Evolutionary conservation across 1,140 invertebrate genomes (phyloP), one percentile per base, ranked within the genome.

Genomic region (Leptopilina boulardi): DNA sequence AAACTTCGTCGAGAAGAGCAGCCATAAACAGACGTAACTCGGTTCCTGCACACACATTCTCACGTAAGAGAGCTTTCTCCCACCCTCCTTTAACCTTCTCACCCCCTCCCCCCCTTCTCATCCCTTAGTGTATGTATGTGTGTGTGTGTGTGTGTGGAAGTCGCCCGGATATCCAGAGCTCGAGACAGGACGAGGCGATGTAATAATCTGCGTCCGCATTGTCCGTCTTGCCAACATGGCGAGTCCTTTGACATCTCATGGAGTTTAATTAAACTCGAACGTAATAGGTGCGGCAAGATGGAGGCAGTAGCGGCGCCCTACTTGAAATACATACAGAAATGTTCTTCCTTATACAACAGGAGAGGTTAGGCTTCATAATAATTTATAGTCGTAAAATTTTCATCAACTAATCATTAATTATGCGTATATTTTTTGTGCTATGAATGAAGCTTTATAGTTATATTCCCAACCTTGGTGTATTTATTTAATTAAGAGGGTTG

Each of bases 131-230:
- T n/a, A n/a, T n/a, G n/a, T n/a, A n/a, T n/a, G n/a, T n/a, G n/a
- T n/a, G n/a, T n/a, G n/a, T n/a, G n/a, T n/a, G n/a, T n/a, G n/a
- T n/a, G n/a, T 4, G 23, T n/a, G 42, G 56, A 80, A 80, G 76
- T 81, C 77, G 77, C 74, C 76, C 77, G 78, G 77, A 81, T 80
- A 76, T 82, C 76, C 80, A 56, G 59, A 41, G 59, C 82, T 80
- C 70, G 13, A 77, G 85, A 83, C 87, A 82, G 74, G 82, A 81
- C 86, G 84, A 81, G 84, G 80, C 86, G 85, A 89, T 88, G 87
- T 89, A 89, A 89, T 89, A 89, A 89, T 89, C 88, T 86, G 86
- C 86, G 85, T 89, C 87, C 84, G 87, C 86, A 89, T 89, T 89
- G 88, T 89, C 88, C 88, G 88, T 89, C 88, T 89, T 89, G 78